Conservation (phyloP, 2,797 vertebrate species). For the Gambusia yucatana region DNA sequence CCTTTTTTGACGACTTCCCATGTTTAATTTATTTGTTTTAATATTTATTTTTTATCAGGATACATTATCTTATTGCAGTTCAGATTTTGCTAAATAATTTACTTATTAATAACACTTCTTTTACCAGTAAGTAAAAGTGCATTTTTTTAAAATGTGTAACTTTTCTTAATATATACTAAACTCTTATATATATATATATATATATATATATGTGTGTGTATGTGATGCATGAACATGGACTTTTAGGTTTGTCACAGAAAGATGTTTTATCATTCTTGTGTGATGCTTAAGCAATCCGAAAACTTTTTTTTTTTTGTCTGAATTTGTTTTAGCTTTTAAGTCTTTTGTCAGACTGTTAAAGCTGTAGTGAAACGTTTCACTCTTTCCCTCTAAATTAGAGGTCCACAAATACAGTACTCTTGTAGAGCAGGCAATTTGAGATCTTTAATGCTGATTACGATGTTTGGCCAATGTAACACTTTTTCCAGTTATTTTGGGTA, state of each 20-base stretch:
- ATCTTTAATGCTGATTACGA: neutral
- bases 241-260: neutral
- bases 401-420: neutral
- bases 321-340: neutral
- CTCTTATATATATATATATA: neutral
- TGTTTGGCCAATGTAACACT: neutral
- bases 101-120: no score
- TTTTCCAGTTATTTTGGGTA: neutral
- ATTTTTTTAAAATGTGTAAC: neutral
- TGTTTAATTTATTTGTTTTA: no score
- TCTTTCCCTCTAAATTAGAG: neutral
- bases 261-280: neutral
- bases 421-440: neutral
- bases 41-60: no score
- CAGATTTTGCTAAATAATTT: neutral
- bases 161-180: no score
- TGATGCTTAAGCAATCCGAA: neutral
- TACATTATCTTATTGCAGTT: no score
- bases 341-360: neutral
- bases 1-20: no score
- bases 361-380: neutral
- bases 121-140: neutral
- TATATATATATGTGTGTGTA: no score
- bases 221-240: neutral
- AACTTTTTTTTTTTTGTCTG: neutral